Conservation (phyloP, 2,797 vertebrate genomes). For the Myotis planiceps region DNA sequence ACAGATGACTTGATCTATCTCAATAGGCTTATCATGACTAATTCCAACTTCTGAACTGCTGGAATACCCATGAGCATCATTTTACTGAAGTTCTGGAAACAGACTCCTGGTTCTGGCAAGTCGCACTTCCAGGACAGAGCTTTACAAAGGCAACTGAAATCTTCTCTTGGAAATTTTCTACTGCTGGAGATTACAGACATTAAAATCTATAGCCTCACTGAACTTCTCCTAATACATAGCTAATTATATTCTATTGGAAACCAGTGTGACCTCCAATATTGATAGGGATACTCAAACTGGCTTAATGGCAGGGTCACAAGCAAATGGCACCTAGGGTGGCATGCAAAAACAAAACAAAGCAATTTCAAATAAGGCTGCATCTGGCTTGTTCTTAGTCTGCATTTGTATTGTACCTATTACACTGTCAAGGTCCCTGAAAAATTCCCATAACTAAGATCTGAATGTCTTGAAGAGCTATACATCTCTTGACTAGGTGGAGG, state of each 20-base stretch:
- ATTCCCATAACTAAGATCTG: not conserved
- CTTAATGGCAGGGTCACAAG: not conserved
- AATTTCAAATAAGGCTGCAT: accelerated
- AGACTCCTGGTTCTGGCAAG: not conserved
- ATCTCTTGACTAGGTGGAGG: not conserved
- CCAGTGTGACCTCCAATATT: not conserved
- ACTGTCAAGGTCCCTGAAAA: not conserved
- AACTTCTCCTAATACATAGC: not conserved
- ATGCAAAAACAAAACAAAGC: accelerated
- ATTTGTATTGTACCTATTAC: accelerated
- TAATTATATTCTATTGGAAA: not conserved
- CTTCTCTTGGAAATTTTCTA: not conserved
- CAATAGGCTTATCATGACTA: not conserved
- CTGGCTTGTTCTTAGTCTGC: not conserved
- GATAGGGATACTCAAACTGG: not conserved
- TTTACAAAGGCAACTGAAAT: not conserved
- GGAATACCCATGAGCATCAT: not conserved
- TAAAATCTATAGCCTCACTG: not conserved
- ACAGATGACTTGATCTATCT: conserved; percentile 70
- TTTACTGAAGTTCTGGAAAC: not conserved
- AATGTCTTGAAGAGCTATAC: not conserved
- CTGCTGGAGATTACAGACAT: not conserved
- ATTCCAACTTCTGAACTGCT: not conserved
- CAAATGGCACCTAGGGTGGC: accelerated
- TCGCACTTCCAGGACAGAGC: not conserved